Conservation (phyloP, 2,888 invertebrate species). For the Cynaeus angustus region DNA sequence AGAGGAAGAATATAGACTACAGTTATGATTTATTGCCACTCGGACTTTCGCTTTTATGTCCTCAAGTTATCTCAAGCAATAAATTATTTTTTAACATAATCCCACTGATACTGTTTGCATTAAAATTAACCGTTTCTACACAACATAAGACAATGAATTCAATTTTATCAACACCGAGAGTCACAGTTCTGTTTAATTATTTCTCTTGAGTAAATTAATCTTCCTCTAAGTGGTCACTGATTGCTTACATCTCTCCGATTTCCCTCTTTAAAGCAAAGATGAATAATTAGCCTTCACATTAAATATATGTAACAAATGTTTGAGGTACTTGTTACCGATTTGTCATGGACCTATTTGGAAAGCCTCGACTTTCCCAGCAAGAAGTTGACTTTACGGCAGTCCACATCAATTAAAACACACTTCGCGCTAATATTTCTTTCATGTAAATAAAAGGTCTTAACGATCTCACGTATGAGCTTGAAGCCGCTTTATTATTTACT, state of each 20-base stretch:
- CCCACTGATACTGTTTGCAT: constrained; percentile 9
- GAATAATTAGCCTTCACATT: constrained; percentile 17
- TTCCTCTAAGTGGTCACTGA: too few relatives aligned
- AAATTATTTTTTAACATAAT: constrained; percentile 40
- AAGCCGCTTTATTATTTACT: constrained; percentile 47
- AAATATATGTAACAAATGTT: constrained; percentile 16
- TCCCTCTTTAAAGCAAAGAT: background rate
- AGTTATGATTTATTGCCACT: constrained; percentile 40
- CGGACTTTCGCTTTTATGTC: constrained; percentile 42
- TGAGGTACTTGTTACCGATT: constrained; percentile 29
- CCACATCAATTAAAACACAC: constrained; percentile 53
- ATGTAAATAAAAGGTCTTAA: constrained; percentile 47
- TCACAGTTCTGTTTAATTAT: too few relatives aligned
- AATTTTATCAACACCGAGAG: too few relatives aligned
- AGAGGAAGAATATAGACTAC: constrained; percentile 40
- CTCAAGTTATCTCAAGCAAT: constrained; percentile 38
- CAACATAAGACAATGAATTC: too few relatives aligned
- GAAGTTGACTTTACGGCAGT: constrained; percentile 51
- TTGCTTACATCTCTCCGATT: too few relatives aligned
- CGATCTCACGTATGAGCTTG: constrained; percentile 44
- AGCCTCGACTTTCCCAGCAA: too few relatives aligned
- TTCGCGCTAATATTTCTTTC: constrained; percentile 50
- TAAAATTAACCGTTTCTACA: constrained; percentile 7
- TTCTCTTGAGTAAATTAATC: too few relatives aligned
- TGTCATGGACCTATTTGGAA: constrained; percentile 31